Conservation (phyloP, 2,113 vertebrate genomes). For the Melanerpes formicivorus region DNA sequence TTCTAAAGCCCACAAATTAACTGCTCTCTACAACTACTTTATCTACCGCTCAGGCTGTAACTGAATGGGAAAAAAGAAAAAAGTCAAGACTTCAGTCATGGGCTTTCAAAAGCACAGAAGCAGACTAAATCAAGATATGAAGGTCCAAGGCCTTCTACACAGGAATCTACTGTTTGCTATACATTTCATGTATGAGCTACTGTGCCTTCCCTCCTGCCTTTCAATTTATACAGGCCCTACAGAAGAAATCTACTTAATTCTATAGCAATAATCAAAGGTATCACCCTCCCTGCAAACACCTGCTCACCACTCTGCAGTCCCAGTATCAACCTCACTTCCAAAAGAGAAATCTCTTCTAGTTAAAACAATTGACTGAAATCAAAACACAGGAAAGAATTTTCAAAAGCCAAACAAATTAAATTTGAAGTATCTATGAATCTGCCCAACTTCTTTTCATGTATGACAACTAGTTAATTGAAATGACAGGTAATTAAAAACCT, state of each 20-base stretch:
- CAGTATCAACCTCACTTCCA: background rate
- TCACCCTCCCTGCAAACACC: background rate
- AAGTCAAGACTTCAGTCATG: background rate
- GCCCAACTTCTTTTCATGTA: constrained; percentile 57
- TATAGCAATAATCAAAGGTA: background rate
- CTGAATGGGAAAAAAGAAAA: background rate
- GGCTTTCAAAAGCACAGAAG: background rate
- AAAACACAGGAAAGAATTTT: background rate
- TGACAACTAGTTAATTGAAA: constrained; percentile 75
- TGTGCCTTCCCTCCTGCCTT: background rate
- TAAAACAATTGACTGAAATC: background rate
- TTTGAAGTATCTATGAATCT: constrained; percentile 33
- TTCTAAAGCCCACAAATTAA: background rate
- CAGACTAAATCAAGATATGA: background rate
- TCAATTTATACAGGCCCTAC: background rate
- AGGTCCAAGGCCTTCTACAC: background rate
- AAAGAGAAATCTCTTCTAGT: background rate
- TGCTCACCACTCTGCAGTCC: background rate
- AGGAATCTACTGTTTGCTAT: background rate
- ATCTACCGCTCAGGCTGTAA: background rate
- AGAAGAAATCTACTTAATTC: background rate
- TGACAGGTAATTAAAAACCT: constrained; percentile 80
- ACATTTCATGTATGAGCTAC: background rate
- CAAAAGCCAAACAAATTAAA: background rate
- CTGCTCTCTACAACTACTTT: background rate